Conservation (phyloP, 1,140 invertebrate genomes). For the Neelides sp. region DNA sequence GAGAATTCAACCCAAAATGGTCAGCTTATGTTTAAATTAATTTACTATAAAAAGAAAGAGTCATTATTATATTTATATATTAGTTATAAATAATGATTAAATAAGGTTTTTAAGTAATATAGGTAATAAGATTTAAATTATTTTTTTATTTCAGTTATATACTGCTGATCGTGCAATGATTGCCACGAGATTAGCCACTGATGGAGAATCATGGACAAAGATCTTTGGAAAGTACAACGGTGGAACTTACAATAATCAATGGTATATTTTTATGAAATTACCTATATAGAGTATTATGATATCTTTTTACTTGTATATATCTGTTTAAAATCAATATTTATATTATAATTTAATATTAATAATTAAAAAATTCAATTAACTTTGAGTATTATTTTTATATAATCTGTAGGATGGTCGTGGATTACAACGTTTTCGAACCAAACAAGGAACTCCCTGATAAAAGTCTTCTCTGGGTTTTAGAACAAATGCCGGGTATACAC, state of each 20-base stretch:
- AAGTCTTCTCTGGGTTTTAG: constrained; percentile 59
- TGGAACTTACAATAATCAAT: constrained; percentile 77
- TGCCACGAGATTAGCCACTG: constrained; percentile 64
- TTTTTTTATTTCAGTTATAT: constrained; percentile 44
- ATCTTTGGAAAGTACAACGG: constrained; percentile 53
- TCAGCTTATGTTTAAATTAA: not conserved
- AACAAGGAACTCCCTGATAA: constrained; percentile 38
- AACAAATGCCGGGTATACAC: constrained; percentile 61
- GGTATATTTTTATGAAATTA: no score
- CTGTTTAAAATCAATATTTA: no score
- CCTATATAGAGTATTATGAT: no score
- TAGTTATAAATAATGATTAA: no score
- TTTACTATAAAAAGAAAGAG: not conserved
- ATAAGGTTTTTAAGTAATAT: no score
- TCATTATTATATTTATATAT: no score
- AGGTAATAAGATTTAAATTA: constrained; percentile 4
- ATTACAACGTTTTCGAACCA: constrained; percentile 52
- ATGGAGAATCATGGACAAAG: constrained; percentile 57
- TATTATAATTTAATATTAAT: no score
- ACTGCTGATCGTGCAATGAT: constrained; percentile 69
- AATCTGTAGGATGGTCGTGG: constrained; percentile 67
- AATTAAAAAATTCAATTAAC: no score
- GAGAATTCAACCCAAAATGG: constrained; percentile 40
- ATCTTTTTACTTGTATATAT: no score
- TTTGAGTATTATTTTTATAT: no score